Evolutionary conservation across 2,888 invertebrate species (phyloP), one percentile per base, ranked within the genome.

Genomic region (Nemotelus pantherinus): DNA sequence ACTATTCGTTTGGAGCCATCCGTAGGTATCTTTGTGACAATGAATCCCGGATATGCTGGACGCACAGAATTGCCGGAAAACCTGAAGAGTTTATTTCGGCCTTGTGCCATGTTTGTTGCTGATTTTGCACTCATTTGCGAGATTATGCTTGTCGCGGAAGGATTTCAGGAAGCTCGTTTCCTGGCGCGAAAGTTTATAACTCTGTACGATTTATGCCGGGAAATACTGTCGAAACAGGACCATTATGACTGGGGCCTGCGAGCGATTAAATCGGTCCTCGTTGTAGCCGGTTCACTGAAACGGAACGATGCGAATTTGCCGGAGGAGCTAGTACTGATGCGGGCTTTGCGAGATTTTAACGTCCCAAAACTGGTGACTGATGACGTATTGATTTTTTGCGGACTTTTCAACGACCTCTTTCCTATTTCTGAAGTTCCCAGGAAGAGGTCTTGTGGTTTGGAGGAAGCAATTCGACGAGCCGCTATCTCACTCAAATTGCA

Each of bases 161-260:
- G 98, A 64, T 98, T 98, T 87, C 93, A 96, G 85, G 97, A 98
- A 79, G 97, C 98, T 2, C 91, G 96, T 81, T 87, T 96, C 60
- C 87, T 98, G 80, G 97, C 97, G 39, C 91, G 97, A 80, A 98
- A 98, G 88, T 98, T 98, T 87, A 96, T 98, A 84, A 98, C 98
- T 0, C 89, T 98, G 39, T 98, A 98, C 86, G 95, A 94, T 4
- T 88, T 98, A 80, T 98, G 98, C 85, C 91, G 92, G 81, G 98
- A 98, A 86, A 88, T 98, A 81, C 88, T 98, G 7, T 97, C 97
- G 65, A 97, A 97, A 85, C 95, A 97, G 87, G 97, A 98, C 86
- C 98, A 98, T 87, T 98, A 98, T 84, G 98, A 98, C 89, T 97
- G 98, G 98, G 98, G 98, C n/a, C 89, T 98, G 77, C 88, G 98